These are phyloP conservation scores for Axinella damicornis DNA, from an alignment of 37 sponge, comb jelly and placozoan genomes.

Conservation along the genomic window DNA sequence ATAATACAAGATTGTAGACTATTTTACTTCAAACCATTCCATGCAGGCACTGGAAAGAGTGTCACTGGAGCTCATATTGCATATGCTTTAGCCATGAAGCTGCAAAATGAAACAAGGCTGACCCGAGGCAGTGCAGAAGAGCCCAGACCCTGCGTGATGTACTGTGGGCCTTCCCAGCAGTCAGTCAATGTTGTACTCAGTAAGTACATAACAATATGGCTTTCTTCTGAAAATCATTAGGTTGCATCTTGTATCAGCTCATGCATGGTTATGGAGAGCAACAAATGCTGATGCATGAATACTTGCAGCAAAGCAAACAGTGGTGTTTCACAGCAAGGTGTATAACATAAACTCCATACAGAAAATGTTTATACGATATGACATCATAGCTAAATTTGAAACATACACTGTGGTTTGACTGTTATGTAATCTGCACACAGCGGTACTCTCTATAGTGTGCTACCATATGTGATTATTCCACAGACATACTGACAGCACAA, in stretches of 20 bases:
- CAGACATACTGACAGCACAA: too few species aligned
- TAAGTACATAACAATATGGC: slow-evolving; percentile 24
- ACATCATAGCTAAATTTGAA: background rate
- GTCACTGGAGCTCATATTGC: slow-evolving; percentile 73
- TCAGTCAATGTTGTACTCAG: slow-evolving; percentile 60
- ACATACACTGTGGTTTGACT: background rate
- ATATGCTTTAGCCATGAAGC: slow-evolving; percentile 47
- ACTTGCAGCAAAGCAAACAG: too few species aligned
- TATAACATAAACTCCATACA: too few species aligned
- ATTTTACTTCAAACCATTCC: background rate
- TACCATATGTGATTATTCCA: too few species aligned
- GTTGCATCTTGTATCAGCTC: too few species aligned
- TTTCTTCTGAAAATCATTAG: too few species aligned
- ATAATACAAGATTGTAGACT: background rate
- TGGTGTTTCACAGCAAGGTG: too few species aligned
- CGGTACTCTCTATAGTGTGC: background rate
- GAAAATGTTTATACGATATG: too few species aligned
- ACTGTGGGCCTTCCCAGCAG: slow-evolving; percentile 58
- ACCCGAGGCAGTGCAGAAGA: background rate
- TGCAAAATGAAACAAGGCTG: slow-evolving; percentile 14
- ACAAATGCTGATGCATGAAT: too few species aligned
- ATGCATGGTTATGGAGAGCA: too few species aligned
- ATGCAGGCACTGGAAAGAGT: slow-evolving; percentile 71
- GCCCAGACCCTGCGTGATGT: slow-evolving; percentile 33
- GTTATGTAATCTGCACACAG: background rate